These are phyloP conservation scores for Spinus pinus DNA, from an alignment of 2,797 vertebrate genomes.

Conservation along the genomic window DNA sequence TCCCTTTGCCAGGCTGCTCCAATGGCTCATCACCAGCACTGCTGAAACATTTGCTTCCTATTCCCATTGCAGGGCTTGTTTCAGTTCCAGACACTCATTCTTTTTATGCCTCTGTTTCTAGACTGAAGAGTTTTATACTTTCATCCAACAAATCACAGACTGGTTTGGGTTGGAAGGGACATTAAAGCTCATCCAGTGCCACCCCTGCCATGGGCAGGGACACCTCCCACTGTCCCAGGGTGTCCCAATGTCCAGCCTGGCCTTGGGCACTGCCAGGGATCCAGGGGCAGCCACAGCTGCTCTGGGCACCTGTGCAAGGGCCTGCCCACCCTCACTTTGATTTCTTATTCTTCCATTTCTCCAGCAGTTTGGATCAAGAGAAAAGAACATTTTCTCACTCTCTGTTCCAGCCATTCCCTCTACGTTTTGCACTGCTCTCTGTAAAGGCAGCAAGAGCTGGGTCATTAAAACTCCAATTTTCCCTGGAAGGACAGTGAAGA, in stretches of 20 bases:
- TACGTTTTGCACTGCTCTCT: background rate
- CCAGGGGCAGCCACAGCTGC: background rate
- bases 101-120: background rate
- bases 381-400: background rate
- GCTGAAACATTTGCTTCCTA: background rate
- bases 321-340: fast-evolving
- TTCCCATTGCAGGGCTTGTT: background rate
- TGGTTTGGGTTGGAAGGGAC: background rate
- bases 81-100: background rate
- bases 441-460: background rate
- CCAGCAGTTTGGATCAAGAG: background rate
- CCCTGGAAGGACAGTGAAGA: background rate
- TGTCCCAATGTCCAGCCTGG: background rate
- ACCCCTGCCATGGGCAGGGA: background rate
- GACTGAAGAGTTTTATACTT: background rate
- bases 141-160: background rate
- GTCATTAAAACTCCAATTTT: background rate
- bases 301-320: background rate
- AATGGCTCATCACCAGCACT: background rate
- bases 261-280: background rate
- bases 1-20: background rate
- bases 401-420: background rate
- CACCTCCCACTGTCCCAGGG: fast-evolving
- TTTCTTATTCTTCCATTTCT: background rate
- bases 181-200: background rate